Evolutionary conservation across 2,113 vertebrate species (phyloP).

Genomic region (Cisticola juncidis): DNA sequence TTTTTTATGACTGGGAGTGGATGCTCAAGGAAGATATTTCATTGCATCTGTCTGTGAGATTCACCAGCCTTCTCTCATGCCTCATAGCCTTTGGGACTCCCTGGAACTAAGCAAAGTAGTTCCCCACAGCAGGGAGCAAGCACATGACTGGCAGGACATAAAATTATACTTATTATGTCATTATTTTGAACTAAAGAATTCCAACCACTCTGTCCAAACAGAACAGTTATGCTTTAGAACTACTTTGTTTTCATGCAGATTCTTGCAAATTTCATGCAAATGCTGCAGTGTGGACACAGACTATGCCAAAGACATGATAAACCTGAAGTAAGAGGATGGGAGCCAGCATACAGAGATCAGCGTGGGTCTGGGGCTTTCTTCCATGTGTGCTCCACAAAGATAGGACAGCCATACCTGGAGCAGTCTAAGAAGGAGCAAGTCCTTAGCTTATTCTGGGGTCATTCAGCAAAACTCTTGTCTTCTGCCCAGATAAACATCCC

Average conservation of each 20-base stretch:
- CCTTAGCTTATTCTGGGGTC: background rate
- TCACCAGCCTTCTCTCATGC: background rate
- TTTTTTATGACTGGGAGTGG: background rate
- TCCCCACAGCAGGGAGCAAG: background rate
- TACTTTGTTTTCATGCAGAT: background rate
- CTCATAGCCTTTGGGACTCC: background rate
- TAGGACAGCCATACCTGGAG: background rate
- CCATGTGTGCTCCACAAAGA: background rate
- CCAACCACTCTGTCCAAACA: background rate
- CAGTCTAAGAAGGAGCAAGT: background rate
- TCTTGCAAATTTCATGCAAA: too few relatives aligned
- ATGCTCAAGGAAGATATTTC: background rate
- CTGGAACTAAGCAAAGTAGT: background rate
- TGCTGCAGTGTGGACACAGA: background rate
- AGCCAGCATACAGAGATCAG: background rate
- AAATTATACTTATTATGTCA: background rate
- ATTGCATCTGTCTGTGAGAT: background rate
- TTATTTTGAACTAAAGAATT: background rate
- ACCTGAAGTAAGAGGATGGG: background rate
- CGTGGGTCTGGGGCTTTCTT: background rate
- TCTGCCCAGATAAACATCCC: background rate
- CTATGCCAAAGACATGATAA: background rate
- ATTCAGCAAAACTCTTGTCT: background rate
- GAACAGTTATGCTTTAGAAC: background rate
- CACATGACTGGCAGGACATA: background rate